Conservation (phyloP, 2,888 invertebrate genomes). For the Drosophila kuntzei region DNA sequence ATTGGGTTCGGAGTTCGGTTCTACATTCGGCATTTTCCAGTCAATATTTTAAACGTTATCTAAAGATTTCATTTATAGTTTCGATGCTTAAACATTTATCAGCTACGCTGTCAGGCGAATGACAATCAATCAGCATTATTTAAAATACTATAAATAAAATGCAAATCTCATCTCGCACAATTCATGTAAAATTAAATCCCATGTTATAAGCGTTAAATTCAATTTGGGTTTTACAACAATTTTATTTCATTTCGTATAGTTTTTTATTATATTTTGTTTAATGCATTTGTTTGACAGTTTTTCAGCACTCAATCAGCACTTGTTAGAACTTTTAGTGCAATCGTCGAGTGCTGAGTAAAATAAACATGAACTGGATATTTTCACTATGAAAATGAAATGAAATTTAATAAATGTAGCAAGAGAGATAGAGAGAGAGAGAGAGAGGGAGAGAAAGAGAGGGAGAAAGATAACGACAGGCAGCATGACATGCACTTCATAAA, state of each 20-base stretch:
- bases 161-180: conserved; percentile 39
- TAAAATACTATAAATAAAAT: conserved; percentile 50
- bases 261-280: conserved; percentile 23
- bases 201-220: conserved; percentile 70
- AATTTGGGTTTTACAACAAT: conserved; percentile 66
- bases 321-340: conserved; percentile 76
- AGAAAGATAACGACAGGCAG: conserved; percentile 46
- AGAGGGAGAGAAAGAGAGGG: neutral
- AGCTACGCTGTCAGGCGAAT: neutral
- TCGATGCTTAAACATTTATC: conserved; percentile 16
- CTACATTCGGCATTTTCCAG: neutral
- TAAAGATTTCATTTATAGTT: neutral
- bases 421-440: neutral
- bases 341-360: conserved; percentile 66
- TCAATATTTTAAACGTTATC: neutral
- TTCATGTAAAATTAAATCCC: conserved; percentile 45
- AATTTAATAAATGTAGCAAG: conserved; percentile 74
- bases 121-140: conserved; percentile 42
- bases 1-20: neutral
- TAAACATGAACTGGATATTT: conserved; percentile 70
- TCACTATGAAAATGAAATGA: conserved; percentile 65
- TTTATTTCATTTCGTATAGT: conserved; percentile 19
- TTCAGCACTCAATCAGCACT: conserved; percentile 77
- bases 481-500: conserved; percentile 80
- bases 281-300: conserved; percentile 72